Conservation (phyloP, 2,113 vertebrate genomes). For the Myotis davidii region DNA sequence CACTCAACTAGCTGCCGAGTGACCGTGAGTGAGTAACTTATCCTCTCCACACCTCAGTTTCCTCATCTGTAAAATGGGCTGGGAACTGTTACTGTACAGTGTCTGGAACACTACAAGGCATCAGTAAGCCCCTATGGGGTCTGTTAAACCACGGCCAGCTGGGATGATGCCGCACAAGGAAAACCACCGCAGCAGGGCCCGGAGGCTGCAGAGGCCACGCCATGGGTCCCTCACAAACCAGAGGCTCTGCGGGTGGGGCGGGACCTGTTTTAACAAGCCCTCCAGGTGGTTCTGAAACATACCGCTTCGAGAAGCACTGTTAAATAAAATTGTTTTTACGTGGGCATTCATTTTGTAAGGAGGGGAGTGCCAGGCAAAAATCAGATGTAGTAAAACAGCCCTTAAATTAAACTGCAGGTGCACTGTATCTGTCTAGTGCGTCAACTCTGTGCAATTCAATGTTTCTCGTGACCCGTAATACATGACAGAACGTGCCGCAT, state of each 20-base stretch:
- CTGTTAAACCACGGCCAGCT: not conserved
- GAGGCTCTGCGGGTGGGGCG: not conserved
- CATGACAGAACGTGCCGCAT: not conserved
- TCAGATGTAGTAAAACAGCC: not conserved
- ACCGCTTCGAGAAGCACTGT: not conserved
- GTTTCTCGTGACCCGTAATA: not conserved
- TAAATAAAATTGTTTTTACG: not conserved
- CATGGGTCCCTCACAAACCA: not conserved
- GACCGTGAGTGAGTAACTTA: no score
- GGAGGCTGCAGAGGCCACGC: not conserved
- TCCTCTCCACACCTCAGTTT: not conserved
- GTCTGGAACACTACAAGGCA: not conserved
- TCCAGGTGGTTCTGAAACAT: not conserved
- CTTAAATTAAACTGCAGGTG: not conserved
- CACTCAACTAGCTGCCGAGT: not conserved
- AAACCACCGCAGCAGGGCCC: no score
- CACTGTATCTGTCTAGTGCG: not conserved
- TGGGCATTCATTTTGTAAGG: not conserved
- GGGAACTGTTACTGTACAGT: accelerated
- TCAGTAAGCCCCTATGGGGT: not conserved
- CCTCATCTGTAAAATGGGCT: not conserved
- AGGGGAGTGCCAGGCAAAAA: not conserved
- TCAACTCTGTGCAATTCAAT: not conserved
- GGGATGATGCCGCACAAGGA: no score
- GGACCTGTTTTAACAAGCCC: not conserved